These are phyloP conservation scores for Upupa epops DNA, from an alignment of 2,113 vertebrate genomes.

Conservation along the genomic window DNA sequence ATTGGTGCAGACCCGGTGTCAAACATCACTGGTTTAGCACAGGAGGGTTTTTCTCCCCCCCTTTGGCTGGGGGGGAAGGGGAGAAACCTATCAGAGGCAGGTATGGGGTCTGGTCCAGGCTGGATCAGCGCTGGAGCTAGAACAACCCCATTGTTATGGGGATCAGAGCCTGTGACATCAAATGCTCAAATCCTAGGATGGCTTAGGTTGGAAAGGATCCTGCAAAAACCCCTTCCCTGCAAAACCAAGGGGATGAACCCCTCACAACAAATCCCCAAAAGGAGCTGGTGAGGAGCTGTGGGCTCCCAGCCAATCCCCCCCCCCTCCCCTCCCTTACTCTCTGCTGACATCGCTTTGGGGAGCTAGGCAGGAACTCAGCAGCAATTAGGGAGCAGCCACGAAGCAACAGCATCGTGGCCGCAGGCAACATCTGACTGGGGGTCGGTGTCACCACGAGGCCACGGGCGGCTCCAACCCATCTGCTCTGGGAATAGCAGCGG, in stretches of 20 bases:
- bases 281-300: neutral
- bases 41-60: neutral
- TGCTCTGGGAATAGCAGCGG: neutral
- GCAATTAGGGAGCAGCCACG: neutral
- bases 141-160: neutral
- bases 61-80: neutral
- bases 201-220: neutral
- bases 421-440: neutral
- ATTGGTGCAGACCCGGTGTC: neutral
- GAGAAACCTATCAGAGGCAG: neutral
- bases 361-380: neutral
- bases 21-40: accelerated
- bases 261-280: neutral
- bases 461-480: neutral
- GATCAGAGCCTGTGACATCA: neutral
- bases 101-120: neutral
- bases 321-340: too few species aligned
- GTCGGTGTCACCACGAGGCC: neutral
- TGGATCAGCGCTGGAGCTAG: neutral
- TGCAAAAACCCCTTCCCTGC: too few species aligned
- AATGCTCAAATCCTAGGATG: neutral
- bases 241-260: too few species aligned
- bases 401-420: neutral
- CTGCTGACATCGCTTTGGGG: too few species aligned
- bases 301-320: neutral